A percentile compares a stretch with the other conserved stretches of the same genome.
Conservation (phyloP, 1,140 invertebrate species). For the Bombus difficillimus region DNA sequence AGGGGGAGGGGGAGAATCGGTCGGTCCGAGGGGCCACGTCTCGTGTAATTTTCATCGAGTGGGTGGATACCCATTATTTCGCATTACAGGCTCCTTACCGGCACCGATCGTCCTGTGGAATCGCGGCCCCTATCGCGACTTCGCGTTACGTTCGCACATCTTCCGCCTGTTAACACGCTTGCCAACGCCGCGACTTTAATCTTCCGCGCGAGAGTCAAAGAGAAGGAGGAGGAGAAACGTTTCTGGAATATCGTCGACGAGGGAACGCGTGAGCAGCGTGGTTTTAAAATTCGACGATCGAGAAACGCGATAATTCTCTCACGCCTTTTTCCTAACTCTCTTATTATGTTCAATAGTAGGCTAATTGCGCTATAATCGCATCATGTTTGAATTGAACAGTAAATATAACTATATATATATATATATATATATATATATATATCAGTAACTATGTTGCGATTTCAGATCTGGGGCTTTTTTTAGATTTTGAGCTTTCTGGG, state of each 20-base stretch:
- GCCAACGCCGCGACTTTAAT: conserved; percentile 47
- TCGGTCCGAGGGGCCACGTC: conserved; percentile 33
- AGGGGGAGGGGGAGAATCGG: not conserved
- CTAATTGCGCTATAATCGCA: too few species aligned
- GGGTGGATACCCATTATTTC: conserved; percentile 73
- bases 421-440: too few species aligned
- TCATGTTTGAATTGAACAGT: too few species aligned
- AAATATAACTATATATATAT: too few species aligned
- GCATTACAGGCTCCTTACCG: conserved; percentile 67
- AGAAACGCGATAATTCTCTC: not conserved
- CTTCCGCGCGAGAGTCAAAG: not conserved
- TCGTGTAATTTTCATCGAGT: conserved; percentile 71
- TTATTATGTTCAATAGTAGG: not conserved
- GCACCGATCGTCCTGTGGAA: conserved; percentile 51
- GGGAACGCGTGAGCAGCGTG: not conserved
- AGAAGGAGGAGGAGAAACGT: not conserved
- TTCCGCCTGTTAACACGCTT: conserved; percentile 52
- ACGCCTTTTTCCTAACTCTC: not conserved
- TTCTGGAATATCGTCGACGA: not conserved
- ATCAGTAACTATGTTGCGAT: too few species aligned
- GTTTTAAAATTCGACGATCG: not conserved
- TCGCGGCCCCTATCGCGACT: conserved; percentile 52
- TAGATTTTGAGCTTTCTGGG: too few species aligned
- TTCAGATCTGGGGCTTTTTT: accelerated
- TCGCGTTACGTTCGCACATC: conserved; percentile 50